phyloP scores from a whole-genome alignment of 2,797 vertebrate species.

The Sylvilagus floridanus region DNA sequence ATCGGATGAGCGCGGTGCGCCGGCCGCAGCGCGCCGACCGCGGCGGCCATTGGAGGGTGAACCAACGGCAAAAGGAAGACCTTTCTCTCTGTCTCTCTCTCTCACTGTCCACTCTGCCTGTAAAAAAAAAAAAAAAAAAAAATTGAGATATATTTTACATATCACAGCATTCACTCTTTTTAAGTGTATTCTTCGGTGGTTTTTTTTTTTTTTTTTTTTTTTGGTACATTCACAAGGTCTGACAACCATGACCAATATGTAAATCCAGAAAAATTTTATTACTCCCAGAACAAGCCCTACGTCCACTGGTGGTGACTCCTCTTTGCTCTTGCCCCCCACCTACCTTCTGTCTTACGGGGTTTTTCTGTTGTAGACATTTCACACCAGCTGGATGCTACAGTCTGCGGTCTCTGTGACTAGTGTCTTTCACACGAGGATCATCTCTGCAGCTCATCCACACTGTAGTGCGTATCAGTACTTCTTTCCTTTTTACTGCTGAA shows the following conservation, averaged over 20 bases:
- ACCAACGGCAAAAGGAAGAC: too few relatives aligned
- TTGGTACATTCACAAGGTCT: background rate
- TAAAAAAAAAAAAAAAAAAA: too few relatives aligned
- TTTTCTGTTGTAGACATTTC: background rate
- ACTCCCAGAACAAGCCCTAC: background rate
- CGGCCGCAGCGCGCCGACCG: too few relatives aligned
- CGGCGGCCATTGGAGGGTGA: too few relatives aligned
- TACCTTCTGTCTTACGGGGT: background rate
- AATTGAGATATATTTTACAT: background rate
- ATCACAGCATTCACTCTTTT: background rate
- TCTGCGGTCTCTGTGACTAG: background rate
- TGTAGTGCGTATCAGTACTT: background rate
- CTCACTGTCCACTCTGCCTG: too few relatives aligned
- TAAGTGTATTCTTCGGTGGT: background rate
- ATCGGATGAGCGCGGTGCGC: too few relatives aligned
- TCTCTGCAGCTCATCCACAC: background rate
- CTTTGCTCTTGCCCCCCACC: background rate
- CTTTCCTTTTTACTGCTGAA: background rate
- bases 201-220: background rate
- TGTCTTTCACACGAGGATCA: background rate
- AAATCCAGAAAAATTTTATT: background rate
- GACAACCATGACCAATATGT: background rate
- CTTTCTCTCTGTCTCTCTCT: too few relatives aligned
- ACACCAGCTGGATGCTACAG: background rate
- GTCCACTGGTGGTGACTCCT: background rate